Percentiles rank a stretch among this genome's conserved stretches.
Conservation (phyloP, 37 sponge, comb jelly and placozoan species). For the Hormiphora californensis region DNA sequence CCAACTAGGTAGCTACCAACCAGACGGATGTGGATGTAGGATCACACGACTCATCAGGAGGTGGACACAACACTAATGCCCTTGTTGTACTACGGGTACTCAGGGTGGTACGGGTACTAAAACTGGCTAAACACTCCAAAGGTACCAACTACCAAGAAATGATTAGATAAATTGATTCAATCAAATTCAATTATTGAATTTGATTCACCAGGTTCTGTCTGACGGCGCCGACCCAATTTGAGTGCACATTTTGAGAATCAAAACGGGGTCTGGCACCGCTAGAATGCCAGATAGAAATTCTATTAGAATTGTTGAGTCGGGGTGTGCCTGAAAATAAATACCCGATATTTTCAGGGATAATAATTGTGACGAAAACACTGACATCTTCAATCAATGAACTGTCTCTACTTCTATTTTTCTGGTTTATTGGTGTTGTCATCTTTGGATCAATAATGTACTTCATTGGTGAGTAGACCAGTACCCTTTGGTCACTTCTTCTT, state of each 20-base stretch:
- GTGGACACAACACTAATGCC: background rate
- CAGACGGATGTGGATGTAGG: background rate
- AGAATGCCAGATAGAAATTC: no score
- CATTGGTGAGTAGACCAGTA: background rate
- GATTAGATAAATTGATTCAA: no score
- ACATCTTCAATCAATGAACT: slow-evolving; percentile 3
- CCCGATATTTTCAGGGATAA: slow-evolving; percentile 1
- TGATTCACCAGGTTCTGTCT: no score
- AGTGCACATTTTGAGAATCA: no score
- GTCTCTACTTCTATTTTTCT: background rate
- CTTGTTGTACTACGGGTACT: background rate
- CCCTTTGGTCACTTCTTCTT: no score
- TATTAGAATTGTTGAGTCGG: no score
- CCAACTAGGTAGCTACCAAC: no score
- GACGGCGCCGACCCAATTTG: no score
- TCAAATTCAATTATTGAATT: no score
- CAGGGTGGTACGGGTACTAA: slow-evolving; percentile 1
- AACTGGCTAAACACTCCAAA: slow-evolving; percentile 3
- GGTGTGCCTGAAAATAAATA: no score
- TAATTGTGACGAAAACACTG: slow-evolving; percentile 21
- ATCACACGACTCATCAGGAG: background rate
- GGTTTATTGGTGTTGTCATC: background rate
- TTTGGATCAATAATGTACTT: background rate
- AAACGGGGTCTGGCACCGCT: no score
- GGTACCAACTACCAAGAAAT: no score